These are phyloP conservation scores for Agonum fuliginosum DNA, from an alignment of 2,888 invertebrate species.

Conservation along the genomic window DNA sequence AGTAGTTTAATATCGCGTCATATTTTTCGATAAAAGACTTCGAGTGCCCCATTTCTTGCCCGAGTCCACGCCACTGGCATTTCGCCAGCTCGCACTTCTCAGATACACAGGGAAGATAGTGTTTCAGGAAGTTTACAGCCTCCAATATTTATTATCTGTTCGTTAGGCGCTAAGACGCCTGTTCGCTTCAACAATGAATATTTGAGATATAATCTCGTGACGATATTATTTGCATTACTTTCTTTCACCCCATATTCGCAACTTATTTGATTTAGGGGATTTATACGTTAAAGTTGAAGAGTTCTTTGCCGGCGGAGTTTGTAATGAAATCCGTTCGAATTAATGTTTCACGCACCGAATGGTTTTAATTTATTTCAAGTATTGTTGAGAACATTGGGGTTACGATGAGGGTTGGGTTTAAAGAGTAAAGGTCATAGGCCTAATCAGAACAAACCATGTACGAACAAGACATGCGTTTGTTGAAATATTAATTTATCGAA, in stretches of 20 bases:
- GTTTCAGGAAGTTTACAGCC: slow-evolving; percentile 48
- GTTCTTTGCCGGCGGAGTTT: slow-evolving; percentile 8
- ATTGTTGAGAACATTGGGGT: neutral
- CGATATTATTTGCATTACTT: slow-evolving; percentile 56
- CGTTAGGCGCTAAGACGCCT: slow-evolving; percentile 46
- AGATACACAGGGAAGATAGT: slow-evolving; percentile 47
- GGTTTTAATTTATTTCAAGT: slow-evolving; percentile 52
- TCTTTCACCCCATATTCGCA: slow-evolving; percentile 37
- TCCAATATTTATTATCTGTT: slow-evolving; percentile 57
- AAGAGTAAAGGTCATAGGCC: slow-evolving; percentile 10
- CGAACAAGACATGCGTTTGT: slow-evolving; percentile 42
- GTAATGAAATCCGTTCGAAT: slow-evolving; percentile 50
- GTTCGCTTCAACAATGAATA: slow-evolving; percentile 52
- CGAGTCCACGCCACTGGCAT: slow-evolving; percentile 33
- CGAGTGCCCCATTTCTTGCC: slow-evolving; percentile 31
- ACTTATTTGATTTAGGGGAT: slow-evolving; percentile 53
- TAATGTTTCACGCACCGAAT: slow-evolving; percentile 50
- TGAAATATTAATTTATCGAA: no score
- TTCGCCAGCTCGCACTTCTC: slow-evolving; percentile 19
- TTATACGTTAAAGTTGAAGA: slow-evolving; percentile 26
- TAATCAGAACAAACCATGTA: slow-evolving; percentile 51
- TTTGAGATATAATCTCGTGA: slow-evolving; percentile 48
- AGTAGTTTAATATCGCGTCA: slow-evolving; percentile 39
- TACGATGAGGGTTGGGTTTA: no score
- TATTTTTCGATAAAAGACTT: slow-evolving; percentile 40